Percentiles rank a stretch among this genome's conserved stretches.
Conservation (phyloP, 2,888 invertebrate species). For the Synergus laeviventris region DNA sequence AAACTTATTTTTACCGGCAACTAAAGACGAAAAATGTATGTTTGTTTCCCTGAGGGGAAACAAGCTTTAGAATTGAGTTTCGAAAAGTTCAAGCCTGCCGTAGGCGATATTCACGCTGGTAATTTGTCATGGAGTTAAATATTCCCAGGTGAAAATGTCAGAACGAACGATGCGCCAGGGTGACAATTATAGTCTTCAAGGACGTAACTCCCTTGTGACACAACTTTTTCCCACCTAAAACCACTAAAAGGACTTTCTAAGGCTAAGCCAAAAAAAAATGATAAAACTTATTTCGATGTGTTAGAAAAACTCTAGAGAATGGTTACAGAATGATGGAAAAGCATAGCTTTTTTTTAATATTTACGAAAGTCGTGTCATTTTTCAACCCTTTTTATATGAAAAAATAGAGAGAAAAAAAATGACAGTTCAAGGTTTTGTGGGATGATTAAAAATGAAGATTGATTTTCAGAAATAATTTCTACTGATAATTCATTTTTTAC, state of each 20-base stretch:
- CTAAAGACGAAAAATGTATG: not conserved
- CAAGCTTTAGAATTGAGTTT: slow-evolving; percentile 1
- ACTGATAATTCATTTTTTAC: not conserved
- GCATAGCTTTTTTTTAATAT: too few relatives aligned
- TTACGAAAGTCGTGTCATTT: not conserved
- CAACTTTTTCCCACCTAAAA: not conserved
- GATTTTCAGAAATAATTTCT: not conserved
- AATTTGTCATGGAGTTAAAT: slow-evolving; percentile 61
- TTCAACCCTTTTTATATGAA: not conserved
- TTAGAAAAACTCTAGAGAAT: not conserved
- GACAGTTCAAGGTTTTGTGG: not conserved
- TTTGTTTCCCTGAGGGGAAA: slow-evolving; percentile 32
- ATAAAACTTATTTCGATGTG: not conserved
- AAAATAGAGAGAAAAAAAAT: not conserved
- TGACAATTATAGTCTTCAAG: slow-evolving; percentile 20
- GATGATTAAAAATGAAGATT: not conserved
- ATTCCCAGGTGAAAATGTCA: slow-evolving; percentile 68
- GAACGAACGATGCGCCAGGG: slow-evolving; percentile 25
- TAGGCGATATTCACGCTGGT: not conserved
- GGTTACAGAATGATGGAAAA: not conserved
- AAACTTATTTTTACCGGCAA: not conserved
- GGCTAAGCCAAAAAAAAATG: not conserved
- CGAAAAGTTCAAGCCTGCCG: slow-evolving; percentile 17
- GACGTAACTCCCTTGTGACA: not conserved
- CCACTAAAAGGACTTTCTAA: not conserved